Base-by-base conservation (phyloP, 30 jellyfish, hydroid and myxozoan genomes). In the Aurelia coerulea region DNA sequence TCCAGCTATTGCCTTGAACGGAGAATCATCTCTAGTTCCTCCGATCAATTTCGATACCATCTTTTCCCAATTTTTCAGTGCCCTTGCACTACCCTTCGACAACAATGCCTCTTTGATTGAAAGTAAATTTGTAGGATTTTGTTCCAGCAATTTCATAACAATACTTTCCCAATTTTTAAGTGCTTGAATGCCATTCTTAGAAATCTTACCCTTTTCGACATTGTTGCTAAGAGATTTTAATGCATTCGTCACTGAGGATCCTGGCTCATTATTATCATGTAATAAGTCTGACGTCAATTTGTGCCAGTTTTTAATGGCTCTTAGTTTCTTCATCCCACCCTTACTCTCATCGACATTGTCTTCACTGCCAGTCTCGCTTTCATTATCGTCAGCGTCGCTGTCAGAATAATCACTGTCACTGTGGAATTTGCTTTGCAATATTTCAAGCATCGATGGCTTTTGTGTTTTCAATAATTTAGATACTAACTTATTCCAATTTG, bases 281-380 rank as follows among this genome's bases (percentile, higher is more conserved):
- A 34, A 4, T 8, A 81, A 51, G 35, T 81, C 62, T 3, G 62
- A 16, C n/a, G 66, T 31, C 31, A 79, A 60, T 52, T 29, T 66
- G 52, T 71, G 39, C 84, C 83, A 81, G 67, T 81, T 53, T 34
- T 54, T 65, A 13, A 67, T 81, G 19, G 84, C 68, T 56, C 68
- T 68, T 3, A 34, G 7, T 13, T 29, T 68, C 78, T 68, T 68
- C 23, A 16, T 35, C 33, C 32, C 58, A 29, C 23, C 41, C 0
- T 46, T 73, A 41, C 1, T 17, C 23, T 42, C 83, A 42, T 56
- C 33, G 42, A 18, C 16, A 12, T 51, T 50, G 4, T 49, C 83
- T 15, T 73, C 42, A 15, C 33, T 41, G 0, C 37, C 16, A 39
- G 33, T 46, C 33, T 41, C 41, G n/a, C 68, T 16, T 73, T 6